Base-by-base conservation (phyloP, 2,888 invertebrate species). In the Prostheceraeus crozeri region DNA sequence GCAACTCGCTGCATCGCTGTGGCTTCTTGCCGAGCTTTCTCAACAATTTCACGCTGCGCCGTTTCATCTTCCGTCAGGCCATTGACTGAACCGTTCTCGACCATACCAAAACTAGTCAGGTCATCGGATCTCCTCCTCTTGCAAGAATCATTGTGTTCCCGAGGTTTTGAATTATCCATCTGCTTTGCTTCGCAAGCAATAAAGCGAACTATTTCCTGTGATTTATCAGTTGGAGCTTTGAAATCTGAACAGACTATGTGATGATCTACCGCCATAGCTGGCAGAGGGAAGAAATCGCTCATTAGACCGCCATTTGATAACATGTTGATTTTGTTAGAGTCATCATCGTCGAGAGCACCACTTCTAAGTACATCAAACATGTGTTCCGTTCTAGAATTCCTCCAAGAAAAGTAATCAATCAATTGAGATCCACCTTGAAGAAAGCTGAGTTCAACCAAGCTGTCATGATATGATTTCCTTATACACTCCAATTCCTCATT, bases 1-100 rank as follows among this genome's bases (percentile, higher is more conserved):
- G 84, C 82, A 72, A 94, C 86, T 74, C 91, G 82, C 71, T 87
- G 85, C 81, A 94, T 85, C 64, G 94, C 90, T 76, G 86, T 85
- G 30, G 93, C 94, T 80, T 96, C 91, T 82, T 85, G 77, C 10
- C 61, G 35, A 1, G 59, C 59, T 14, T 59, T 35, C 14, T 61
- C 57, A 4, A 25, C 59, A 59, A 31, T 61, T 35, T 59, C 55
- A 35, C 48, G 48, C 14, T 48, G 48, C n/a, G n/a, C n/a, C n/a
- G n/a, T n/a, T n/a, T n/a, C n/a, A n/a, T n/a, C n/a, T n/a, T n/a
- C n/a, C n/a, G n/a, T n/a, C n/a, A n/a, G n/a, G n/a, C n/a, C n/a
- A n/a, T n/a, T n/a, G n/a, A n/a, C n/a, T n/a, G n/a, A n/a, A n/a
- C n/a, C n/a, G n/a, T n/a, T n/a, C n/a, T n/a, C n/a, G n/a, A n/a